phyloP scores from a whole-genome alignment of 2,797 vertebrate species.

The Eulemur albifrons region DNA sequence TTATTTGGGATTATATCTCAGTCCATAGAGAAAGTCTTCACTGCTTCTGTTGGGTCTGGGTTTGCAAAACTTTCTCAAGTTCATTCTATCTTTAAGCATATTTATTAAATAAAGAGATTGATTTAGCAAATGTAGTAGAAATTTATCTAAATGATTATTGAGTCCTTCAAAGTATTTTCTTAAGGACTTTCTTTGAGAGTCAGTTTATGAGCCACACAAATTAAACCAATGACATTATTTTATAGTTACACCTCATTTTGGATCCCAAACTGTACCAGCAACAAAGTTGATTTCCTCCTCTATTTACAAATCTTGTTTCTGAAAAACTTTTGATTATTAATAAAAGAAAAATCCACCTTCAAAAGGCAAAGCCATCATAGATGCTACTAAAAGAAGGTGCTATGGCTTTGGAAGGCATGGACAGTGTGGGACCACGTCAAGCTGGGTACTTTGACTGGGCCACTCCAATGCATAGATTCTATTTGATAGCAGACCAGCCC shows the following conservation, averaged over 20 bases:
- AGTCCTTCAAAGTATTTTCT: constrained; percentile 1
- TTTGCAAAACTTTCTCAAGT: constrained; percentile 16
- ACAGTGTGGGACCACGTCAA: neutral
- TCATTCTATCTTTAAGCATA: neutral
- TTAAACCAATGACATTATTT: neutral
- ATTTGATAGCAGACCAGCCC: neutral
- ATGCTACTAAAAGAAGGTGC: neutral
- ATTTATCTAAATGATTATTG: neutral
- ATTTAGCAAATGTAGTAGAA: neutral
- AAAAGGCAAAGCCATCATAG: constrained; percentile 4
- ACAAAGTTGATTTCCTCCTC: neutral
- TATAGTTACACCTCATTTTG: constrained; percentile 9
- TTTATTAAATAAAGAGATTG: constrained; percentile 44
- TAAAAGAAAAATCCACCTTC: constrained; percentile 25
- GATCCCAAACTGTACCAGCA: neutral
- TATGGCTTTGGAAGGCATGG: neutral
- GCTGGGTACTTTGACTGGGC: neutral
- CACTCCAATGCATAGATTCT: neutral
- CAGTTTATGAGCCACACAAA: neutral
- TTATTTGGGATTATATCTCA: neutral
- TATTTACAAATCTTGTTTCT: constrained; percentile 10
- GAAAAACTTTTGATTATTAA: constrained; percentile 17
- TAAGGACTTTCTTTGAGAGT: neutral
- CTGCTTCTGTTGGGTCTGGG: neutral
- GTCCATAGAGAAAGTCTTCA: neutral